Percentiles rank a stretch among this genome's conserved stretches.
These are phyloP conservation scores for Leistus spinibarbis DNA, from an alignment of 2,888 invertebrate species.

Conservation along the genomic window DNA sequence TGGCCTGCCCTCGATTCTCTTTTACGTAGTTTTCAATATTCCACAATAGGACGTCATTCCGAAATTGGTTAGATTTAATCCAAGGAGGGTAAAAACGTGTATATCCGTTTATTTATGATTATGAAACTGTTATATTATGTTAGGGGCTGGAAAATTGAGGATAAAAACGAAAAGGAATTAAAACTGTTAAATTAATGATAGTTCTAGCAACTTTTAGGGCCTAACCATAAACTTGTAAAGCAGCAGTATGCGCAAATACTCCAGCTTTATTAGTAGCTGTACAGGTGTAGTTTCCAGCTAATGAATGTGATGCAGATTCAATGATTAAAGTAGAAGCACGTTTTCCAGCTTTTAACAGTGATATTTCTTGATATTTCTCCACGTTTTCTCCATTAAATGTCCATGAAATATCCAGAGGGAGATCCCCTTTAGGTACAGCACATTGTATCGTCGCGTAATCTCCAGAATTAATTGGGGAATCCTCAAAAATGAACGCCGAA, in stretches of 20 bases:
- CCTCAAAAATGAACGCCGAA: slow-evolving; percentile 70
- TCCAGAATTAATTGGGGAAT: slow-evolving; percentile 70
- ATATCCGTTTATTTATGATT: too few species aligned
- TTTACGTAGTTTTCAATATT: too few species aligned
- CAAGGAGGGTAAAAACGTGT: too few species aligned
- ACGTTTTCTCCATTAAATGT: slow-evolving; percentile 71
- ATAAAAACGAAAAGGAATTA: not conserved
- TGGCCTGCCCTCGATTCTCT: too few species aligned
- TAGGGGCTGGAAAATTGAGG: too few species aligned
- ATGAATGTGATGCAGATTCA: slow-evolving; percentile 68
- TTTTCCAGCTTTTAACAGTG: slow-evolving; percentile 61
- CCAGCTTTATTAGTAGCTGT: slow-evolving; percentile 69
- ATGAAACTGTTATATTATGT: too few species aligned
- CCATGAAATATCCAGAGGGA: slow-evolving; percentile 76
- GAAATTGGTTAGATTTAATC: too few species aligned
- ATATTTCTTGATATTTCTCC: slow-evolving; percentile 62
- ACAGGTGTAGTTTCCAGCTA: slow-evolving; percentile 71
- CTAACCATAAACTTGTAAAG: slow-evolving; percentile 72
- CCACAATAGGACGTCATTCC: too few species aligned
- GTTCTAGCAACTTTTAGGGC: not conserved
- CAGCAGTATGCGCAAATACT: slow-evolving; percentile 64
- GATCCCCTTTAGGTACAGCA: slow-evolving; percentile 69
- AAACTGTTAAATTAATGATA: not conserved
- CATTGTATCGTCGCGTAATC: slow-evolving; percentile 64
- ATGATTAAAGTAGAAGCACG: slow-evolving; percentile 72